These are phyloP conservation scores for Peucedramus taeniatus DNA, from an alignment of 2,113 vertebrate species.

Conservation along the genomic window DNA sequence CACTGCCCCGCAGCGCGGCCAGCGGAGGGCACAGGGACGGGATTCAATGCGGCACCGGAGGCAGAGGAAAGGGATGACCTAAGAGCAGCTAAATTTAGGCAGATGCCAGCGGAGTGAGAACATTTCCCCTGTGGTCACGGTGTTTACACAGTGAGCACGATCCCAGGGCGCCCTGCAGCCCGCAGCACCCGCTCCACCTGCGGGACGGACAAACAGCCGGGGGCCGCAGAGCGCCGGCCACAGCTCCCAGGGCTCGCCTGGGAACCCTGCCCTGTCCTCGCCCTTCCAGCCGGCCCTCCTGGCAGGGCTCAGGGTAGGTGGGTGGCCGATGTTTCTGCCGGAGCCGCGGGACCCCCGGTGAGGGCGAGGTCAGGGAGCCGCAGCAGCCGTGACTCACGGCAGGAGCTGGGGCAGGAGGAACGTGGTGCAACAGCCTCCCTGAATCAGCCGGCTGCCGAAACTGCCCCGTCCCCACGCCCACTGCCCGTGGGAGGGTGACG, in stretches of 20 bases:
- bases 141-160: background rate
- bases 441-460: conserved; percentile 31
- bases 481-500: background rate
- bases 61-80: background rate
- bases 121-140: conserved; percentile 43
- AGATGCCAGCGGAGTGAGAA: conserved; percentile 25
- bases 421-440: background rate
- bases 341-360: rapidly evolving
- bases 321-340: rapidly evolving
- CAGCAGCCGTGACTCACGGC: background rate
- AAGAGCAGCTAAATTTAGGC: conserved; percentile 46
- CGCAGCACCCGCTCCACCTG: background rate
- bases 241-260: rapidly evolving
- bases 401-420: background rate
- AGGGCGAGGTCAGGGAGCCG: background rate
- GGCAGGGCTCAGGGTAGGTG: rapidly evolving
- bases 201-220: rapidly evolving
- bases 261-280: background rate
- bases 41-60: background rate
- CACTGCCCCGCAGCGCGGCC: rapidly evolving
- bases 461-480: background rate
- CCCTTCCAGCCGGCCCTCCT: background rate
- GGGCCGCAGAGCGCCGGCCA: rapidly evolving
- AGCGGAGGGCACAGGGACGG: background rate
- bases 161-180: background rate